These are phyloP conservation scores for Syngnathoides biaculeatus DNA, from an alignment of 2,113 vertebrate species.

Conservation along the genomic window DNA sequence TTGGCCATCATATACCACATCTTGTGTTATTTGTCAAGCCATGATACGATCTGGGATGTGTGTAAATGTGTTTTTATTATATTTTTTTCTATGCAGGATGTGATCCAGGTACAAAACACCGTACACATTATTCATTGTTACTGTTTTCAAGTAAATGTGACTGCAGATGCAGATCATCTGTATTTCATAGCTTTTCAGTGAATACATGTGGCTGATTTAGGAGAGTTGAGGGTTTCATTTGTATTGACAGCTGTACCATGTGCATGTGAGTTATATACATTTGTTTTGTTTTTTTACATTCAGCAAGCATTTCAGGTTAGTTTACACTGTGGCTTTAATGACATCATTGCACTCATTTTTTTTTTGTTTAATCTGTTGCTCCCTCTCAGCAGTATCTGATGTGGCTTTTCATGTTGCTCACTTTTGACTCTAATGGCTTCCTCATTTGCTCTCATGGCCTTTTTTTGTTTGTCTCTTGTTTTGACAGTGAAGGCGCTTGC, in stretches of 20 bases:
- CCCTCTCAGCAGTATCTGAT: slow-evolving; percentile 8
- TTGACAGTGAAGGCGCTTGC: slow-evolving; percentile 74
- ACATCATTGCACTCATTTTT: neutral
- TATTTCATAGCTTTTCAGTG: too few species aligned
- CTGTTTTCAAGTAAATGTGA: too few species aligned
- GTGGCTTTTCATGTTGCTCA: slow-evolving; percentile 37
- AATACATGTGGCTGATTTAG: too few species aligned
- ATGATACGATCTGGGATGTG: neutral
- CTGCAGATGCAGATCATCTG: too few species aligned
- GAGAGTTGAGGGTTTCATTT: too few species aligned
- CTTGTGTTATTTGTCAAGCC: neutral
- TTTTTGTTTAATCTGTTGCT: slow-evolving; percentile 1
- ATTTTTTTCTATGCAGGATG: too few species aligned
- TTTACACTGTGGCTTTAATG: neutral
- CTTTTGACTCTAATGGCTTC: slow-evolving; percentile 44
- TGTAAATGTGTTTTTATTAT: too few species aligned
- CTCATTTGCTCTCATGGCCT: slow-evolving; percentile 56
- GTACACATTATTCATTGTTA: too few species aligned
- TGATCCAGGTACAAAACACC: too few species aligned
- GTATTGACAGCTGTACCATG: too few species aligned
- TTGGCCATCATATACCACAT: neutral
- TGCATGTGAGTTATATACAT: too few species aligned
- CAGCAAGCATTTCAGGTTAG: neutral
- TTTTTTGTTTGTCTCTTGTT: slow-evolving; percentile 49
- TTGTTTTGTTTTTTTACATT: too few species aligned